Evolutionary conservation across 2,888 invertebrate species (phyloP).

Genomic region (Scaptomyza polygonia): DNA sequence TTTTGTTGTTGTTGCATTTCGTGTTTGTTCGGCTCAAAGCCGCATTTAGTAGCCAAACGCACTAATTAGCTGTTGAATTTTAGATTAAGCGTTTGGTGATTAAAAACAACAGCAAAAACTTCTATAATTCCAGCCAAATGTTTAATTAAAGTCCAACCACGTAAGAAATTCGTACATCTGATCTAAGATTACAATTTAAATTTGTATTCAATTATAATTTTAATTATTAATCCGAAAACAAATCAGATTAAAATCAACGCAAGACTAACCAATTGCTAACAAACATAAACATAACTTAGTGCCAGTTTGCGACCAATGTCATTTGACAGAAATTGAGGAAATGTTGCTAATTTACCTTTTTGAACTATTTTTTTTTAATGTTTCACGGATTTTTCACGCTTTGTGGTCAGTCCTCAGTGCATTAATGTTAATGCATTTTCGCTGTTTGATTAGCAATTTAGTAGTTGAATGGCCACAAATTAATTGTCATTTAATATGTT

Average conservation of each 20-base stretch:
- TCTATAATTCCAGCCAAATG: constrained; percentile 1
- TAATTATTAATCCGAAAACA: too few relatives aligned
- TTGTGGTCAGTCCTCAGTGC: constrained; percentile 38
- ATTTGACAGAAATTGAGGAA: background rate
- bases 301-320: constrained; percentile 11
- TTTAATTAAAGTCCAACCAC: constrained; percentile 35
- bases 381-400: background rate
- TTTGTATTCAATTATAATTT: too few relatives aligned
- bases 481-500: constrained; percentile 72
- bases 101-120: constrained; percentile 16
- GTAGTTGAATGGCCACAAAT: constrained; percentile 67
- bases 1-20: constrained; percentile 12
- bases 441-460: constrained; percentile 69
- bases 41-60: constrained; percentile 67
- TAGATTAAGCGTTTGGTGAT: constrained; percentile 65
- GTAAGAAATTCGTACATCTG: constrained; percentile 19
- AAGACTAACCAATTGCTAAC: too few relatives aligned
- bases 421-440: constrained; percentile 73
- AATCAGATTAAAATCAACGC: too few relatives aligned
- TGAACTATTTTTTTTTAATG: constrained; percentile 4
- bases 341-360: constrained; percentile 21
- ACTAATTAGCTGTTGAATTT: constrained; percentile 81
- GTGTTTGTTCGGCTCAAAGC: constrained; percentile 59
- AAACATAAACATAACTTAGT: background rate
- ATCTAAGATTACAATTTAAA: constrained; percentile 1